Evolutionary conservation across 2,797 vertebrate species (phyloP).

Genomic region (Sebastes trivittatus): DNA sequence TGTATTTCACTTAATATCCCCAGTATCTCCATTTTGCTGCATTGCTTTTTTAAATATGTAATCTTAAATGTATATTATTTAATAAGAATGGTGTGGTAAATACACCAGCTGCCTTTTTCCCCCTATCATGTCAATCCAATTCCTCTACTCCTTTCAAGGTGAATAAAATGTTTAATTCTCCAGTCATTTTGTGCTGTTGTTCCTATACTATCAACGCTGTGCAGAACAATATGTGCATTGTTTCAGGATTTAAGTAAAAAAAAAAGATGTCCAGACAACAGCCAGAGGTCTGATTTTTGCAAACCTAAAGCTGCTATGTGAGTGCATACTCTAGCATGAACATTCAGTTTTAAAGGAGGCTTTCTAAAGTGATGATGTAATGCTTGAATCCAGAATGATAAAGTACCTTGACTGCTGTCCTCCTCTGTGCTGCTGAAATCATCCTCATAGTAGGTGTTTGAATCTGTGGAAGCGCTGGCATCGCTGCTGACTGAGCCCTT

Average conservation of each 20-base stretch:
- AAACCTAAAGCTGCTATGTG: conserved; percentile 7
- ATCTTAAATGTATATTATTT: background rate
- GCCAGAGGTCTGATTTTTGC: background rate
- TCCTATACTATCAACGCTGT: background rate
- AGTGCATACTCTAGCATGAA: background rate
- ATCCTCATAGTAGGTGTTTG: conserved; percentile 98
- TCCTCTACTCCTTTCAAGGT: background rate
- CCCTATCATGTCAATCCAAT: background rate
- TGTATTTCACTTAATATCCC: background rate
- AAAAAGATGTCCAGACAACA: background rate
- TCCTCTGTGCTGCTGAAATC: conserved; percentile 99
- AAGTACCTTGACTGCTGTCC: conserved; percentile 97
- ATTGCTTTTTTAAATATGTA: background rate
- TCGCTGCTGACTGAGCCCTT: conserved; percentile 98
- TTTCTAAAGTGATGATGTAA: background rate
- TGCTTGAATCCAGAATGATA: background rate
- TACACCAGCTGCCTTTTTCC: background rate
- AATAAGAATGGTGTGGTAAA: background rate
- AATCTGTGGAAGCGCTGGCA: conserved; percentile 97
- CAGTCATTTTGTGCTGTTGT: background rate
- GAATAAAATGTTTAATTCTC: background rate
- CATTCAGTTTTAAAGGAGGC: background rate
- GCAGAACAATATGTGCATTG: background rate
- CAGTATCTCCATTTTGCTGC: background rate
- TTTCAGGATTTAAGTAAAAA: background rate